Percentiles rank a stretch among this genome's conserved stretches.
phyloP scores from a whole-genome alignment of 2,113 vertebrate species.

The Mormyrus iriodes region DNA sequence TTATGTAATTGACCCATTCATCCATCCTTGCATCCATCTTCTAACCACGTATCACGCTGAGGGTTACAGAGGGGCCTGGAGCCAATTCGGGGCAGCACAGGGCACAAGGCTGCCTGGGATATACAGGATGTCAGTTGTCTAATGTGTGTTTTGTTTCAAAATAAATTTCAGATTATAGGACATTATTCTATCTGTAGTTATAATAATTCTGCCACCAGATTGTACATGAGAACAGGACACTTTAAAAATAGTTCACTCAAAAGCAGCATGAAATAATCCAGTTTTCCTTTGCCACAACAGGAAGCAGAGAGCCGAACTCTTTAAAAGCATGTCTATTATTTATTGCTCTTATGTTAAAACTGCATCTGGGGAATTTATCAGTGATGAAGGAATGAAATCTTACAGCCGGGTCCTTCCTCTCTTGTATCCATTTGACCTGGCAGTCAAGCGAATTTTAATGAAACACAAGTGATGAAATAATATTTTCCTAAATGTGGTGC shows the following conservation, averaged over 20 bases:
- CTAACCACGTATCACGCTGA: background rate
- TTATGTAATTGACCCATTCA: background rate
- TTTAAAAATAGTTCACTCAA: background rate
- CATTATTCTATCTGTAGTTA: background rate
- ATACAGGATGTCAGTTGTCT: background rate
- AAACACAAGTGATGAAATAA: constrained; percentile 79
- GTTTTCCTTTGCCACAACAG: background rate
- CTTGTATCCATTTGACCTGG: constrained; percentile 79
- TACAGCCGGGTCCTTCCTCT: constrained; percentile 75
- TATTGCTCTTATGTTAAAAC: constrained; percentile 80
- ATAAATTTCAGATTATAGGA: background rate
- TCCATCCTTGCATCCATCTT: background rate
- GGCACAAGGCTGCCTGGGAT: background rate
- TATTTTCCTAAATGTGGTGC: constrained; percentile 78
- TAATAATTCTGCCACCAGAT: background rate
- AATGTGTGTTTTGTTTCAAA: background rate
- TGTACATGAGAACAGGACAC: background rate
- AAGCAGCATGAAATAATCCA: background rate
- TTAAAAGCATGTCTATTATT: constrained; percentile 69
- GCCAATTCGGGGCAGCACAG: background rate
- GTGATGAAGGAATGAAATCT: constrained; percentile 81
- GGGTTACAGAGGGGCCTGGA: background rate
- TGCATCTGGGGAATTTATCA: constrained; percentile 78
- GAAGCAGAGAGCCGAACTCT: constrained; percentile 45
- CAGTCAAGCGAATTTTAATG: constrained; percentile 85